A percentile compares a stretch with the other conserved stretches of the same genome.
phyloP scores from a whole-genome alignment of 2,888 invertebrate species.

The Seira sanloemensis region DNA sequence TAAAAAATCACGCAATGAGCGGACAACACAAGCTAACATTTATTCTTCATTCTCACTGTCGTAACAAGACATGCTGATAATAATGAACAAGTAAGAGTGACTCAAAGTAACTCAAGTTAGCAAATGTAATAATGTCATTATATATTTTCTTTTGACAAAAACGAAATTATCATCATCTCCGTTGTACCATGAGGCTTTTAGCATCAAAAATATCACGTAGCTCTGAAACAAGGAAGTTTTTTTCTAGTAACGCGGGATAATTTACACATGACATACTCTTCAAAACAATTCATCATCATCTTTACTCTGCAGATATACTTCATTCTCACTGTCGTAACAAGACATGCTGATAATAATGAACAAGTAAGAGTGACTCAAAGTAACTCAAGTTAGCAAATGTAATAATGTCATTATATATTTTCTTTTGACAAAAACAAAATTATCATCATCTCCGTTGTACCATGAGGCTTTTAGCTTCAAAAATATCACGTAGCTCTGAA shows the following conservation, averaged over 20 bases:
- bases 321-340: not conserved
- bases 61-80: slow-evolving; percentile 9
- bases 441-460: not conserved
- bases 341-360: not conserved
- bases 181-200: not conserved
- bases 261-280: slow-evolving; percentile 1
- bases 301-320: not conserved
- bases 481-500: not conserved
- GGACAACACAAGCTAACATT: slow-evolving; percentile 2
- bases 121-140: slow-evolving; percentile 29
- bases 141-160: slow-evolving; percentile 2
- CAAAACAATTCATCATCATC: slow-evolving; percentile 31
- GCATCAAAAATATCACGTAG: not conserved
- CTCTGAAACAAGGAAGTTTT: slow-evolving; percentile 28
- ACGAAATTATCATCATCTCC: not conserved
- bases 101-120: slow-evolving; percentile 11
- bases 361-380: not conserved
- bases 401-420: slow-evolving; percentile 26
- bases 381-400: slow-evolving; percentile 27
- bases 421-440: not conserved
- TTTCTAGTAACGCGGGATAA: not conserved
- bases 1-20: slow-evolving; percentile 8
- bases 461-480: not conserved
- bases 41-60: slow-evolving; percentile 1
- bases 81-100: not conserved